These are phyloP conservation scores for Odontamblyopus lacepedii DNA, from an alignment of 2,797 vertebrate species.

Conservation along the genomic window DNA sequence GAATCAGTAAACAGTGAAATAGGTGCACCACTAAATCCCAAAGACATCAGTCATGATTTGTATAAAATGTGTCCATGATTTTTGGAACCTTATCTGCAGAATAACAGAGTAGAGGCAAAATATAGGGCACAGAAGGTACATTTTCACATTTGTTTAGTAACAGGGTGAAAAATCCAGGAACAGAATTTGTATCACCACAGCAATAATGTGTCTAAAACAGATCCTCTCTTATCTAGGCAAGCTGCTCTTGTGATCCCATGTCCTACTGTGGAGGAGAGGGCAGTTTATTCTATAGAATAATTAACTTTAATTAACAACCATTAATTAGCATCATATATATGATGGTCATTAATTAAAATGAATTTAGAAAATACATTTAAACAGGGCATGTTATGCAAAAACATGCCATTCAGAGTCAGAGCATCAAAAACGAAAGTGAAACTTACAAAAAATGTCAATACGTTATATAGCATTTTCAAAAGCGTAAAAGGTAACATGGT, in stretches of 20 bases:
- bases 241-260: not conserved
- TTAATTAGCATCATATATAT: not conserved
- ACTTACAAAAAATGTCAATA: no score
- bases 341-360: not conserved
- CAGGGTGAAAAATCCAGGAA: conserved; percentile 19
- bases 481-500: no score
- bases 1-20: conserved; percentile 29
- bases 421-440: no score
- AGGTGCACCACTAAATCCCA: conserved; percentile 23
- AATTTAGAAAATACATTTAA: not conserved
- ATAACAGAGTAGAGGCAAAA: conserved; percentile 7
- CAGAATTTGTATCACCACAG: not conserved
- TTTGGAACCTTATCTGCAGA: not conserved
- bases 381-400: no score
- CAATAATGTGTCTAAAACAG: not conserved
- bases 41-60: conserved; percentile 15
- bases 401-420: no score
- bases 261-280: not conserved
- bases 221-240: not conserved
- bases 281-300: not conserved
- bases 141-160: conserved; percentile 6
- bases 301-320: no score
- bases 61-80: conserved; percentile 8
- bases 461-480: no score
- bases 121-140: not conserved